Percentiles rank a stretch among this genome's conserved stretches.
These are phyloP conservation scores for Troides helena DNA, from an alignment of 2,888 invertebrate genomes.

Conservation along the genomic window DNA sequence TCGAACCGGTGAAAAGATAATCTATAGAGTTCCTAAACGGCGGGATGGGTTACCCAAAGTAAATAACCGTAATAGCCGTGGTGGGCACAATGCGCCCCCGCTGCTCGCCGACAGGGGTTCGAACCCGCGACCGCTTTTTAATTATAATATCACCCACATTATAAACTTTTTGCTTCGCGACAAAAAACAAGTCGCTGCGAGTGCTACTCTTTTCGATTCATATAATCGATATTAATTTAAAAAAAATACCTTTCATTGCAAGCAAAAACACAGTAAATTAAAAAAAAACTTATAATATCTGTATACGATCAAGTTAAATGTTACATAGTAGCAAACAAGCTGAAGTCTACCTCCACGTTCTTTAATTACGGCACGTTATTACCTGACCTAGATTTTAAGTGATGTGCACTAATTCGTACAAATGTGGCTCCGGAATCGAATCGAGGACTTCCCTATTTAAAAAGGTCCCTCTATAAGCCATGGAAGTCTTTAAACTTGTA, in stretches of 20 bases:
- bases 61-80: constrained; percentile 75
- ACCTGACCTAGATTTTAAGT: too few relatives aligned
- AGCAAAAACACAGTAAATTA: not conserved
- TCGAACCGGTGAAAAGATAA: constrained; percentile 33
- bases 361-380: too few relatives aligned
- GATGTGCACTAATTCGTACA: too few relatives aligned
- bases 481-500: too few relatives aligned
- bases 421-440: too few relatives aligned
- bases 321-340: too few relatives aligned
- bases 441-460: too few relatives aligned
- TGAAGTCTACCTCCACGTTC: too few relatives aligned
- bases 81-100: constrained; percentile 70
- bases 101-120: constrained; percentile 65
- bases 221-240: not conserved
- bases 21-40: constrained; percentile 56
- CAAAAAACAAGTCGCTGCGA: constrained; percentile 32
- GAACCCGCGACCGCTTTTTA: constrained; percentile 65
- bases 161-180: constrained; percentile 58
- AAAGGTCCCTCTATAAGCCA: too few relatives aligned
- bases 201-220: constrained; percentile 9
- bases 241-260: not conserved
- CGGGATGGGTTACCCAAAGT: constrained; percentile 67
- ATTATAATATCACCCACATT: constrained; percentile 80
- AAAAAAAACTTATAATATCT: not conserved
- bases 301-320: too few relatives aligned